Conservation (phyloP, 2,797 vertebrate species). For the Enteromius mattozi region DNA sequence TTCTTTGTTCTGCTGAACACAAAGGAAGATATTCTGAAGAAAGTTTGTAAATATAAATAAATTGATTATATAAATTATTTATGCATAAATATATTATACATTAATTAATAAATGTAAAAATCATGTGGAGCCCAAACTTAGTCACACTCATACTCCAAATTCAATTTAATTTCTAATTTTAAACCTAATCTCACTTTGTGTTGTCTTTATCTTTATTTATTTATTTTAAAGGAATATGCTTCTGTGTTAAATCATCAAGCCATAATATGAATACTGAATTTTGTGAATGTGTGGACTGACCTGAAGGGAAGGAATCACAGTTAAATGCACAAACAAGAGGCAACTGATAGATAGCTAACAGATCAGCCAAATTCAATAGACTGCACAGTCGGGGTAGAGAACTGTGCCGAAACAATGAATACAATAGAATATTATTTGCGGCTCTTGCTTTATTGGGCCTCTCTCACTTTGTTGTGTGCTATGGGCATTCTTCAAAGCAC, state of each 20-base stretch:
- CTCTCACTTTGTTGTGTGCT: conserved; percentile 36
- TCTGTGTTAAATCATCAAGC: not conserved
- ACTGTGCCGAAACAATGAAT: conserved; percentile 7
- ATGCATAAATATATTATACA: not conserved
- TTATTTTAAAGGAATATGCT: not conserved
- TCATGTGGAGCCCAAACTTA: not conserved
- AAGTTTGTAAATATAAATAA: too few relatives aligned
- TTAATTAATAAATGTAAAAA: not conserved
- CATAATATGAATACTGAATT: not conserved
- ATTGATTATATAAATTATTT: too few relatives aligned
- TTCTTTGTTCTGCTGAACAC: too few relatives aligned
- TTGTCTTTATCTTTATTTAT: not conserved
- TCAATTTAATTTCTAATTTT: not conserved
- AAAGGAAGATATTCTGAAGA: too few relatives aligned
- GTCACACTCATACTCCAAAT: not conserved
- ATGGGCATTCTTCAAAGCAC: conserved; percentile 45
- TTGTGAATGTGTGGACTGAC: not conserved
- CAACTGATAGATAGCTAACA: not conserved
- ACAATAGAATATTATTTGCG: conserved; percentile 22
- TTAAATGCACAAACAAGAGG: not conserved
- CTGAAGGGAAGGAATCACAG: not conserved
- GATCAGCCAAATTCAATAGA: conserved; percentile 14
- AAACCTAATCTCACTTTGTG: not conserved
- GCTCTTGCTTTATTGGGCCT: conserved; percentile 1
- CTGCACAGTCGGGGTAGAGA: not conserved